These are phyloP conservation scores for Eutolmus rufibarbis DNA, from an alignment of 2,888 invertebrate species.

Conservation along the genomic window DNA sequence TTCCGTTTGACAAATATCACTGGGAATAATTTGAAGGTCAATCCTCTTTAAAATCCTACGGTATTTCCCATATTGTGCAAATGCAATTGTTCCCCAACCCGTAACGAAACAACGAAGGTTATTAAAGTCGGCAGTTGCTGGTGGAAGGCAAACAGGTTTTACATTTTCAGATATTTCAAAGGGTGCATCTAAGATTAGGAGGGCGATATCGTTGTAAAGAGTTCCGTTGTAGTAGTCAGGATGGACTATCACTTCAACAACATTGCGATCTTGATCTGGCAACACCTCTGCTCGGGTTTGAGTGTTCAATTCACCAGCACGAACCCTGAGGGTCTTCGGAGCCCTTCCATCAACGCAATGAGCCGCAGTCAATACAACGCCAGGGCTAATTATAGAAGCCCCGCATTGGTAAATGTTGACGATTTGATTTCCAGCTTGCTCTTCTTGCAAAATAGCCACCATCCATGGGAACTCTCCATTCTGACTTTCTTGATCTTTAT, in stretches of 20 bases:
- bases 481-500: conserved; percentile 72
- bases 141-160: conserved; percentile 73
- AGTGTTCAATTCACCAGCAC: conserved; percentile 86
- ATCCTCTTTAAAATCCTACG: conserved; percentile 74
- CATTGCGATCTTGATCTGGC: conserved; percentile 74
- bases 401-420: conserved; percentile 64
- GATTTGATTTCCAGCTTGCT: conserved; percentile 49
- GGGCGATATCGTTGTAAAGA: conserved; percentile 77
- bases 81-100: conserved; percentile 59
- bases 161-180: conserved; percentile 73
- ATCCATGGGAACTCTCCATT: conserved; percentile 64
- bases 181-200: conserved; percentile 71
- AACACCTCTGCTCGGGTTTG: conserved; percentile 74
- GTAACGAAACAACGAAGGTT: conserved; percentile 55
- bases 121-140: conserved; percentile 59
- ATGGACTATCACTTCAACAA: conserved; percentile 68
- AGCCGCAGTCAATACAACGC: conserved; percentile 80
- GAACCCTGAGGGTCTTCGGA: conserved; percentile 60
- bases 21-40: conserved; percentile 74
- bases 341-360: conserved; percentile 70
- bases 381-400: conserved; percentile 57
- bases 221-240: conserved; percentile 70
- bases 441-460: conserved; percentile 64
- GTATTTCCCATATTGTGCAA: conserved; percentile 64
- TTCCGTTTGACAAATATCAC: conserved; percentile 60